Percentiles rank a stretch among this genome's conserved stretches.
Evolutionary conservation across 1,140 invertebrate genomes (phyloP).

Genomic region (Acromyrmex echinatior): DNA sequence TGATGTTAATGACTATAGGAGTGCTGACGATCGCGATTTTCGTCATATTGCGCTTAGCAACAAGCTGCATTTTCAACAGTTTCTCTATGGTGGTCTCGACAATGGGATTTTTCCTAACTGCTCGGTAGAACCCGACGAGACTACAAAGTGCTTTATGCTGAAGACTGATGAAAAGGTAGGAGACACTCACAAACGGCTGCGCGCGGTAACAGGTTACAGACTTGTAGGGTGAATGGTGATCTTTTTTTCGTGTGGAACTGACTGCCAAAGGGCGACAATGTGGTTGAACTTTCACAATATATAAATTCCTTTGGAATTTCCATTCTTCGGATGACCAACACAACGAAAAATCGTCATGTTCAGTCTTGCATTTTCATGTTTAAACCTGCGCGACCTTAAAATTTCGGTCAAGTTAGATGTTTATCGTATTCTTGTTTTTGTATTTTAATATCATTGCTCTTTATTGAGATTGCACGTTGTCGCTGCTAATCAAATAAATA

Average conservation of each 20-base stretch:
- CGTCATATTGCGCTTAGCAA: not conserved
- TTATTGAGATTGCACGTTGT: not conserved
- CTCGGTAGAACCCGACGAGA: not conserved
- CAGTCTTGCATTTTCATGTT: not conserved
- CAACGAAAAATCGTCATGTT: not conserved
- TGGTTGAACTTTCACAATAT: conserved; percentile 56
- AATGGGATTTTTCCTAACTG: not conserved
- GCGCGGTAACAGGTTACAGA: conserved; percentile 51
- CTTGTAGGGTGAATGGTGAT: not conserved
- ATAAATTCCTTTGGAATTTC: not conserved
- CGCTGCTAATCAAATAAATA: not conserved
- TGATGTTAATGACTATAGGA: not conserved
- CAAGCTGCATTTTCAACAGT: not conserved
- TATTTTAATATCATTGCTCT: not conserved
- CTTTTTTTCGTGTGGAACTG: conserved; percentile 26
- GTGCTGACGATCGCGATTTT: not conserved
- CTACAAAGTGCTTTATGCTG: conserved; percentile 7
- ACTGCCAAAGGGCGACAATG: conserved; percentile 27
- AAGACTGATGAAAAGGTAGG: not conserved
- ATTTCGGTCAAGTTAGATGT: not conserved
- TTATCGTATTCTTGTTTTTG: not conserved
- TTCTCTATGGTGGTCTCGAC: not conserved
- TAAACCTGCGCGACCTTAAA: not conserved
- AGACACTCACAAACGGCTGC: conserved; percentile 18
- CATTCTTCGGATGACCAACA: conserved; percentile 47